phyloP scores from a whole-genome alignment of 2,888 invertebrate species.

The Cistogaster globosa region DNA sequence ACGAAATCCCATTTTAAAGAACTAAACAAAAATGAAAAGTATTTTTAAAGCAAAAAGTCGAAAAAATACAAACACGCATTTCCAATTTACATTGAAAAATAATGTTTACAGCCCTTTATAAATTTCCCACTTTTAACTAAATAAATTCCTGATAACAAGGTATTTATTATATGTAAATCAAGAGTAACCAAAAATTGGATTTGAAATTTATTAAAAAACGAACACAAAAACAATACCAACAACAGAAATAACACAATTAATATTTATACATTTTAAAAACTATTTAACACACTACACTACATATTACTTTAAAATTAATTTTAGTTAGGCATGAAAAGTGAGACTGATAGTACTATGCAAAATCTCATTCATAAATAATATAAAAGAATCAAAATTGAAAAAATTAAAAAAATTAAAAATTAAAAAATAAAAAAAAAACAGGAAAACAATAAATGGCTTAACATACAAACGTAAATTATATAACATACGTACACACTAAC shows the following conservation, averaged over 20 bases:
- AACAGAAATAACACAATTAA: no score
- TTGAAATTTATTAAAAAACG: constrained; percentile 55
- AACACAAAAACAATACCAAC: background rate
- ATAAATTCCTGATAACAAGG: constrained; percentile 26
- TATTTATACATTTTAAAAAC: constrained; percentile 59
- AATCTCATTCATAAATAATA: constrained; percentile 59
- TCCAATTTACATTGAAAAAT: no score
- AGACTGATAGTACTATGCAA: constrained; percentile 80
- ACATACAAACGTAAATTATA: constrained; percentile 11
- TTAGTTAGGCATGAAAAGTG: constrained; percentile 79
- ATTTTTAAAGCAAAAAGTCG: no score
- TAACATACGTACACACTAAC: background rate
- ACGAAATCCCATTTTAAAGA: constrained; percentile 1
- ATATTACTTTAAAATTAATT: constrained; percentile 69
- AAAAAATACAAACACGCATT: no score
- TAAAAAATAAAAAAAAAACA: background rate
- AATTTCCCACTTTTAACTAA: background rate
- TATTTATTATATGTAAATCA: background rate
- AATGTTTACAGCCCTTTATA: no score
- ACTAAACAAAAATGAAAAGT: background rate
- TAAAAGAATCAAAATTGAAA: no score
- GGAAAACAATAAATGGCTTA: constrained; percentile 51
- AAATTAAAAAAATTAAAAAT: background rate
- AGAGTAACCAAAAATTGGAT: constrained; percentile 48
- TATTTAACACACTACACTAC: constrained; percentile 61